phyloP scores from a whole-genome alignment of 2,113 vertebrate genomes.

The Pontoporia blainvillei region DNA sequence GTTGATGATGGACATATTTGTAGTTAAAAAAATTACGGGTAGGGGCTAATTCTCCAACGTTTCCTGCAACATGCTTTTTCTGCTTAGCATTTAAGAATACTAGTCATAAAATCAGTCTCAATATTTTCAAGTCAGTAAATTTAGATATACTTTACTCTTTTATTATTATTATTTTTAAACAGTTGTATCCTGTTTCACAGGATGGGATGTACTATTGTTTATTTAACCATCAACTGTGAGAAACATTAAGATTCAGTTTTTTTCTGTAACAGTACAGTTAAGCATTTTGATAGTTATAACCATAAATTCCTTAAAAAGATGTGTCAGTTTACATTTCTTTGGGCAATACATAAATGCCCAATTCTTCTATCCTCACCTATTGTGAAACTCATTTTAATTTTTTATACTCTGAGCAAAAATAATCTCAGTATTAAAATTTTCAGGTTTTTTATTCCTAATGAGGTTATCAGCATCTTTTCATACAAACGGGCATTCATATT shows the following conservation, averaged over 20 bases:
- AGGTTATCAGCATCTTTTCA: constrained; percentile 12
- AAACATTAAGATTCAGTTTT: constrained; percentile 5
- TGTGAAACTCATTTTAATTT: constrained; percentile 22
- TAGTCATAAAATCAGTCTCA: background rate
- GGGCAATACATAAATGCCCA: background rate
- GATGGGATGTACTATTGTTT: background rate
- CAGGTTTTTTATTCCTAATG: constrained; percentile 10
- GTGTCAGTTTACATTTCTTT: background rate
- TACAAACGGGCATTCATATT: background rate
- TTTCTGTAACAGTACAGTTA: background rate
- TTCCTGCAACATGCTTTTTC: background rate
- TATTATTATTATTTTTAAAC: background rate
- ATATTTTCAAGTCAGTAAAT: background rate
- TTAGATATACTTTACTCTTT: background rate
- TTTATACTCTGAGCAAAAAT: background rate
- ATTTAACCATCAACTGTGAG: background rate
- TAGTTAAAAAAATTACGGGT: background rate
- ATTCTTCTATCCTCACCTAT: background rate
- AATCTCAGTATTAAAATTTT: background rate
- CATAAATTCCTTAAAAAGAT: background rate
- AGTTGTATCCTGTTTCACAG: constrained; percentile 2
- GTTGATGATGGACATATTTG: background rate
- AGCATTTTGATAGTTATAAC: constrained; percentile 8
- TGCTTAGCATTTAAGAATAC: background rate
- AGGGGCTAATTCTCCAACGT: background rate